These are phyloP conservation scores for Micromesistius poutassou DNA, from an alignment of 2,797 vertebrate species.

Conservation along the genomic window DNA sequence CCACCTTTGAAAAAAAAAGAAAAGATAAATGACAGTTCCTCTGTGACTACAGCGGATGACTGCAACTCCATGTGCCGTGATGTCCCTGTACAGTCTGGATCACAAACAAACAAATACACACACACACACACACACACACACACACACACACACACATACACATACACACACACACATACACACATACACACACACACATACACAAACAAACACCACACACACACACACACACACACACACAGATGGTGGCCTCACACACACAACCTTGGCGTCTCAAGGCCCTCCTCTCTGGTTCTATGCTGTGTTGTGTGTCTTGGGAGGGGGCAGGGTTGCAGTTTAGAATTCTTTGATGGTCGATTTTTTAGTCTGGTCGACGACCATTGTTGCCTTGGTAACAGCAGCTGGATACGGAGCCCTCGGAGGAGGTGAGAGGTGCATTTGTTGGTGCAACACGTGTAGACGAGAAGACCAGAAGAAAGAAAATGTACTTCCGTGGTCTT, in stretches of 20 bases:
- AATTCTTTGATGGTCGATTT: constrained; percentile 41
- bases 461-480: constrained; percentile 37
- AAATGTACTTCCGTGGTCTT: background rate
- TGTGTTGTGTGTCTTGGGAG: constrained; percentile 4
- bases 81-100: no score
- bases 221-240: background rate
- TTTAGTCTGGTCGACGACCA: constrained; percentile 35
- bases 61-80: background rate
- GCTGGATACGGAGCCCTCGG: constrained; percentile 48
- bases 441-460: constrained; percentile 54
- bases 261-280: background rate
- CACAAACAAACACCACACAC: background rate
- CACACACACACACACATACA: background rate
- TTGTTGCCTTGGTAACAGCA: constrained; percentile 71
- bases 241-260: background rate
- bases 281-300: background rate
- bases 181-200: background rate
- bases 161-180: background rate
- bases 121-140: background rate
- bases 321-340: constrained; percentile 25
- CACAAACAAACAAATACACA: background rate
- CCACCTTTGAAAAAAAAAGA: constrained; percentile 24
- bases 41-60: background rate
- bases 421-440: constrained; percentile 60
- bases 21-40: background rate